A percentile compares a stretch with the other conserved stretches of the same genome.
Evolutionary conservation across 2,797 vertebrate genomes (phyloP).

Genomic region (Antennarius maculatus): DNA sequence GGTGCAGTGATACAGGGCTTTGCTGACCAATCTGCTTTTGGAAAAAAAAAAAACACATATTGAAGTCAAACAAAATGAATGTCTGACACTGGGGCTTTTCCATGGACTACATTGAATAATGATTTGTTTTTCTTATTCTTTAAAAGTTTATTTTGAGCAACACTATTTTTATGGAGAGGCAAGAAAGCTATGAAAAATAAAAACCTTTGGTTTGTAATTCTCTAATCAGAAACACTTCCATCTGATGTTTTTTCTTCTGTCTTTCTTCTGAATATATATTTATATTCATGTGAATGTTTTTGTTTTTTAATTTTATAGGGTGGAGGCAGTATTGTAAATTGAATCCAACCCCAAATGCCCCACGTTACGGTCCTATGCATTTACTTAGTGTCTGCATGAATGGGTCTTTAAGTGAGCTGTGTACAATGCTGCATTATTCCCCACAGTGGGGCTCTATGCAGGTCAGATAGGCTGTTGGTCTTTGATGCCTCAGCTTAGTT

Average conservation of each 20-base stretch:
- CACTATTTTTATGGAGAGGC: constrained; percentile 86
- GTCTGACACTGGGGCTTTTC: constrained; percentile 82
- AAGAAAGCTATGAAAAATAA: constrained; percentile 81
- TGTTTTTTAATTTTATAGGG: constrained; percentile 64
- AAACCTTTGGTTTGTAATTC: constrained; percentile 86
- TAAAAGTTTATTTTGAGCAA: constrained; percentile 81
- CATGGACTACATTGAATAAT: constrained; percentile 79
- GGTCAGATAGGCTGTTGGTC: constrained; percentile 76
- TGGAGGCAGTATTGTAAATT: constrained; percentile 70
- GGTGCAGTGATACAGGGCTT: constrained; percentile 78
- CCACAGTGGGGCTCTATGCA: constrained; percentile 81
- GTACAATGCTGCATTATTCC: constrained; percentile 80
- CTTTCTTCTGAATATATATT: constrained; percentile 46
- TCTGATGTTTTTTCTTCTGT: constrained; percentile 66
- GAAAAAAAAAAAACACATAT: constrained; percentile 44
- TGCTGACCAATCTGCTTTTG: constrained; percentile 76
- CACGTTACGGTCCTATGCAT: constrained; percentile 76
- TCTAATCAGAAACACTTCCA: constrained; percentile 77
- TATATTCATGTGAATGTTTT: constrained; percentile 58
- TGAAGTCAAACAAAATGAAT: constrained; percentile 78
- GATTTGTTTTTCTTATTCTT: constrained; percentile 60
- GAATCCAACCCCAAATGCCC: constrained; percentile 51
- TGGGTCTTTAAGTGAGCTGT: constrained; percentile 79
- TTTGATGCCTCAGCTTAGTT: constrained; percentile 77
- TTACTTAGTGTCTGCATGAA: constrained; percentile 77